These are phyloP conservation scores for Hybos culiciformis DNA, from an alignment of 2,888 invertebrate genomes.

Conservation along the genomic window DNA sequence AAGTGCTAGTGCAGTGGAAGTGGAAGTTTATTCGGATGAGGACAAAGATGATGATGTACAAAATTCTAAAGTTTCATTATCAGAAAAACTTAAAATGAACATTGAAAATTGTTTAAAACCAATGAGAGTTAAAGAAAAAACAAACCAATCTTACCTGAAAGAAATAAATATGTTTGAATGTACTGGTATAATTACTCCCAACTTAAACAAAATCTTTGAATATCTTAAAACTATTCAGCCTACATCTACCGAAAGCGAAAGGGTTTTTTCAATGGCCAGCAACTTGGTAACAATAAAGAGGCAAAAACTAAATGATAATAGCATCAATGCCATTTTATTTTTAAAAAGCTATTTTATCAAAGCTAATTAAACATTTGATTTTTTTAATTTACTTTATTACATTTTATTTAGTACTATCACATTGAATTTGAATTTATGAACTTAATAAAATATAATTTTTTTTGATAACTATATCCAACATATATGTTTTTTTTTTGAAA, in stretches of 20 bases:
- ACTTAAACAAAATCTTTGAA: not conserved
- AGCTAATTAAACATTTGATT: not conserved
- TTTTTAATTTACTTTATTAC: no score
- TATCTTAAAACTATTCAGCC: not conserved
- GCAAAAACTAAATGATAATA: not conserved
- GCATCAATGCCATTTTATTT: not conserved
- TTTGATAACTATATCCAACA: no score
- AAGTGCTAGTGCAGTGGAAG: not conserved
- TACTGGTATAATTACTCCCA: not conserved
- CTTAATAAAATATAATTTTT: no score
- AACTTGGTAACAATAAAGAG: not conserved
- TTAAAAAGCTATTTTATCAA: not conserved
- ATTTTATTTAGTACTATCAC: not conserved
- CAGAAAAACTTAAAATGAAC: not conserved
- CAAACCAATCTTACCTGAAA: not conserved
- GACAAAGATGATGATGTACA: not conserved
- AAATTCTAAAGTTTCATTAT: not conserved
- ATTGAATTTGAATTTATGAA: not conserved
- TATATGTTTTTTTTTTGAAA: no score
- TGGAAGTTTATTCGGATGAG: not conserved
- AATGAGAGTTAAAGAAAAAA: not conserved
- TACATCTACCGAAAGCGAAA: not conserved
- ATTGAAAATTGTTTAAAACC: not conserved
- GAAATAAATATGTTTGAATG: not conserved
- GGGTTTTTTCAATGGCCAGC: not conserved